Percentiles rank a stretch among this genome's conserved stretches.
phyloP scores from a whole-genome alignment of 30 jellyfish, hydroid and myxozoan genomes.

The Cassiopea xamachana region DNA sequence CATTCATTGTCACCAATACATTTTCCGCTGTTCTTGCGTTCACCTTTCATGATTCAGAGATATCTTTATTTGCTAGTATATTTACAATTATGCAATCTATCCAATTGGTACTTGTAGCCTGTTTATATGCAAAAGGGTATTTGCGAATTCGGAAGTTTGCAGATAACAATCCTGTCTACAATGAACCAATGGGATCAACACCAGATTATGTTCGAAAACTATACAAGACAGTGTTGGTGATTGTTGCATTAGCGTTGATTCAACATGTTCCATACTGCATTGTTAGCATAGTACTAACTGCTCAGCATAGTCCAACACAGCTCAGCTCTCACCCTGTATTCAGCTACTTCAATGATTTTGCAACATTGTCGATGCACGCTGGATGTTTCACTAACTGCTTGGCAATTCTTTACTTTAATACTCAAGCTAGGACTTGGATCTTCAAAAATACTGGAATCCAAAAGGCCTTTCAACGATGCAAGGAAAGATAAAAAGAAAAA shows the following conservation, averaged over 20 bases:
- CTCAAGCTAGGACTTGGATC: neutral
- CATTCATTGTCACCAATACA: neutral
- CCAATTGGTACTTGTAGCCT: neutral
- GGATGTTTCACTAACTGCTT: neutral
- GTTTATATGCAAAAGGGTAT: neutral
- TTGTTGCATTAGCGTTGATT: neutral
- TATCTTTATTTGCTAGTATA: neutral
- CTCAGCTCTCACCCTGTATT: neutral
- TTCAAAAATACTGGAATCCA: neutral
- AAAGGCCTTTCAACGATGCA: too few species aligned
- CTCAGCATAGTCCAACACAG: neutral
- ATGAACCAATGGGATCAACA: neutral
- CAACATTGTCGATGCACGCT: neutral
- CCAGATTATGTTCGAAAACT: conserved; percentile 12
- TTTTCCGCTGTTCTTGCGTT: neutral
- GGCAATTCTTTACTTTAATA: neutral
- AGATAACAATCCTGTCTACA: neutral
- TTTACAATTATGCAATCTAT: neutral
- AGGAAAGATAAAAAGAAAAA: too few species aligned
- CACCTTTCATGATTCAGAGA: neutral
- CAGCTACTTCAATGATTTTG: neutral
- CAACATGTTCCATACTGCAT: neutral
- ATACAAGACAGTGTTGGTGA: conserved; percentile 9
- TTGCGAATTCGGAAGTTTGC: conserved; percentile 4
- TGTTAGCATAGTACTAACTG: neutral